Base-by-base conservation (phyloP, 2,888 invertebrate genomes). In the Nowickia ferox region DNA sequence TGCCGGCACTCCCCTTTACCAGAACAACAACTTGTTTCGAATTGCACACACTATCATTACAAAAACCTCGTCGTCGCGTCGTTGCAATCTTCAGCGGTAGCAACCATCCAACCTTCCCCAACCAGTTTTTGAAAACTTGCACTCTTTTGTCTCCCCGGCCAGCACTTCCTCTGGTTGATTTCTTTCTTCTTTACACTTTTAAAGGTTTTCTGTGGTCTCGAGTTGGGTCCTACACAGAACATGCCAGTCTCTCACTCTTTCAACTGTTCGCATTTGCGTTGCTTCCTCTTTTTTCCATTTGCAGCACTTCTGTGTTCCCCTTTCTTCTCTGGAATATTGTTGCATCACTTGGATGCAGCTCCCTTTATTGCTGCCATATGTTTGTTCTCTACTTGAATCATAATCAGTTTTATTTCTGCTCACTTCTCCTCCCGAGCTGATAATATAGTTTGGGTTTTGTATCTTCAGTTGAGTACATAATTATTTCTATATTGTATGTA, bases 281-380 rank as follows among this genome's bases (percentile, higher is more conserved):
- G 19, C 9, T 17, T 65, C 68, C 61, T 42, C 10, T 59, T 68
- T 48, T 22, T 42, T 2, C 5, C 8, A 55, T 66, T 78, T 61
- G 15, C 44, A 15, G 57, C 55, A 59, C 17, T 15, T 38, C 30
- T 55, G 48, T 8, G 9, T 30, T 69, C 4, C 10, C 38, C 40
- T 48, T 44, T 51, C 59, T 65, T 51, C 46, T 17, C 55, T 51
- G 71, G 61, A 69, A 82, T 78, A 76, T 13, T 22, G 15, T 59
- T 83, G 83, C 72, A 83, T 80, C 63, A 79, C 77, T 78, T 77
- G 78, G 69, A 78, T 59, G 75, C 84, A 84, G 78, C 65, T 84
- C 65, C 81, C 53, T 76, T 55, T 46, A 53, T 66, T 48, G 59
- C 19, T 75, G 63, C 65, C 68, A 81, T 74, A 81, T 75, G 77